Evolutionary conservation across 2,113 vertebrate species (phyloP).

Genomic region (Trematomus loennbergii): DNA sequence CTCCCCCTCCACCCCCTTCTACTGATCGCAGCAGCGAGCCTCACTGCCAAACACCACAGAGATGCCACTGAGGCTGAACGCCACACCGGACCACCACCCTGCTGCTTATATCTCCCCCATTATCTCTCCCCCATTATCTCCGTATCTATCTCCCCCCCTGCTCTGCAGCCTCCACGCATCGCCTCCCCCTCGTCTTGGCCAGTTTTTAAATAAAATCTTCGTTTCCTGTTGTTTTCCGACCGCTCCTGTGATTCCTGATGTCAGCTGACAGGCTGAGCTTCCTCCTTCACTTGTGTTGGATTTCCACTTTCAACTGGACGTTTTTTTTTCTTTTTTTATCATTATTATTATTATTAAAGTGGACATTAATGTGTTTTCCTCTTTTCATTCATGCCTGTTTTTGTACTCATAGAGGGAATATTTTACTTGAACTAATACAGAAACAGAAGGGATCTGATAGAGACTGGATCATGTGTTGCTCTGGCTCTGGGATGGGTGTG

Average conservation of each 20-base stretch:
- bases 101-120: conserved; percentile 28
- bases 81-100: conserved; percentile 47
- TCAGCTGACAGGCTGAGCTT: conserved; percentile 61
- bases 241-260: conserved; percentile 45
- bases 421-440: conserved; percentile 71
- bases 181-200: conserved; percentile 16
- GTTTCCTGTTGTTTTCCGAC: conserved; percentile 23
- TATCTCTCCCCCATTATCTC: conserved; percentile 36
- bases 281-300: conserved; percentile 54
- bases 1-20: background rate
- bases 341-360: conserved; percentile 69
- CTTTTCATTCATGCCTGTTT: conserved; percentile 66
- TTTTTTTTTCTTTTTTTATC: conserved; percentile 31
- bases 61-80: conserved; percentile 76
- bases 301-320: conserved; percentile 45
- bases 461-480: conserved; percentile 67
- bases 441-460: conserved; percentile 55
- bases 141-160: conserved; percentile 22
- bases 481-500: conserved; percentile 58
- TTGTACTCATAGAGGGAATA: conserved; percentile 69
- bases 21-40: conserved; percentile 38
- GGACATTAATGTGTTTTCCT: conserved; percentile 47
- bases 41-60: conserved; percentile 77
- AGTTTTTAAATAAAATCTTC: conserved; percentile 19
- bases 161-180: conserved; percentile 42